Conservation (phyloP, 2,113 vertebrate genomes). For the Silurus asotus region DNA sequence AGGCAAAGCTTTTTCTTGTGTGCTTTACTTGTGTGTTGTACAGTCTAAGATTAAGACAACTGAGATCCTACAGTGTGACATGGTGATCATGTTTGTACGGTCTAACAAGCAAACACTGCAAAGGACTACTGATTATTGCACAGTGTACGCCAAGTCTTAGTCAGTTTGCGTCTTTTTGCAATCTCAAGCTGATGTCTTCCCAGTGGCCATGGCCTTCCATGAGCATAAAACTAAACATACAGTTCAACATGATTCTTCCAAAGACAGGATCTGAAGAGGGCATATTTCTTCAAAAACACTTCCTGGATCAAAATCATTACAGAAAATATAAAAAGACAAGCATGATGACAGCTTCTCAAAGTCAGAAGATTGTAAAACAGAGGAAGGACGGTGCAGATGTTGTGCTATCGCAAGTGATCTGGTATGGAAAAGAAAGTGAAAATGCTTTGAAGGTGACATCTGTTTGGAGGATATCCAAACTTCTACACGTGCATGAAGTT, state of each 20-base stretch:
- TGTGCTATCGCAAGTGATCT: conserved; percentile 35
- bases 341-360: conserved; percentile 12
- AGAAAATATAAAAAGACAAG: neutral
- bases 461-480: conserved; percentile 42
- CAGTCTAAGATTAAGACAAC: too few species aligned
- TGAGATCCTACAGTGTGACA: too few species aligned
- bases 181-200: neutral
- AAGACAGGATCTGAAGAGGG: neutral
- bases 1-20: too few species aligned
- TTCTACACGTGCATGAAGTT: conserved; percentile 43
- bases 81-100: too few species aligned
- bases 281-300: neutral
- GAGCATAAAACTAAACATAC: neutral
- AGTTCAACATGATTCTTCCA: neutral
- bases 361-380: neutral
- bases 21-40: too few species aligned
- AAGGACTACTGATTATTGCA: too few species aligned
- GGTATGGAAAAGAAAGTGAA: conserved; percentile 26
- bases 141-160: neutral
- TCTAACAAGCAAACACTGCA: too few species aligned
- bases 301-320: neutral
- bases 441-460: conserved; percentile 50
- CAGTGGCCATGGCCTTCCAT: neutral
- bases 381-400: conserved; percentile 33
- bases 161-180: neutral